Base-by-base conservation (phyloP, 2,888 invertebrate species). In the Gymnoscelis rufifasciata region DNA sequence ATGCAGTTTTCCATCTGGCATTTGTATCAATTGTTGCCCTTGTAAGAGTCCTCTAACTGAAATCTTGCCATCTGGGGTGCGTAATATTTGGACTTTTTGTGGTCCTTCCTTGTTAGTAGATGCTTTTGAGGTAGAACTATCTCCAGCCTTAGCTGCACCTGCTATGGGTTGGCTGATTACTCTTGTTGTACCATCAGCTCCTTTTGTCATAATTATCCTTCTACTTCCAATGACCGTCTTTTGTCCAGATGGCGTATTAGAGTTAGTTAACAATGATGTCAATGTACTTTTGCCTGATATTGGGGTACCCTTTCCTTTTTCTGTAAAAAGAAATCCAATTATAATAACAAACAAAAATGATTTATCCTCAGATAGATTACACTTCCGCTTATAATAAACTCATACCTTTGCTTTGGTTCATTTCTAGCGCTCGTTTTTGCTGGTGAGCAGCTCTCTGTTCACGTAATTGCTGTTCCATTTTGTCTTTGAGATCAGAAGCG, bases 1-100 rank as follows among this genome's bases (percentile, higher is more conserved):
- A 71, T 97, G 97, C 14, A 97, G 83, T 73, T 96, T 96, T 0
- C 98, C 98, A 76, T 98, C 97, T 0, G 97, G 94, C 91, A 97
- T 93, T 74, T 97, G 95, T 31, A 97, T 93, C 44, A 98, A 86
- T 70, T 97, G 97, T 71, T 98, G 98, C 42, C 97, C 97, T 35
- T 97, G 95, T 77, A 96, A 90, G 6, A 98, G 89, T 0, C 98
- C 98, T 50, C 95, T 92, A 1, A 98, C 97, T 62, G 97, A 95
- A 10, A 97, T 89, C 80, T 97, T 96, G 14, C 97, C 97, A 77
- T 97, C 96, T 0, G 96, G 94, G 0, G 95, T 93, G 57, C 96
- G 93, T 65, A 96, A 92, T 57, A 98, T 96, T 88, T 97, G 97
- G 8, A 98, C 95, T 71, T 94, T 94, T 72, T 96, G 95, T 4